phyloP scores from a whole-genome alignment of 2,797 vertebrate genomes.

The Ctenopoma kingsleyae region DNA sequence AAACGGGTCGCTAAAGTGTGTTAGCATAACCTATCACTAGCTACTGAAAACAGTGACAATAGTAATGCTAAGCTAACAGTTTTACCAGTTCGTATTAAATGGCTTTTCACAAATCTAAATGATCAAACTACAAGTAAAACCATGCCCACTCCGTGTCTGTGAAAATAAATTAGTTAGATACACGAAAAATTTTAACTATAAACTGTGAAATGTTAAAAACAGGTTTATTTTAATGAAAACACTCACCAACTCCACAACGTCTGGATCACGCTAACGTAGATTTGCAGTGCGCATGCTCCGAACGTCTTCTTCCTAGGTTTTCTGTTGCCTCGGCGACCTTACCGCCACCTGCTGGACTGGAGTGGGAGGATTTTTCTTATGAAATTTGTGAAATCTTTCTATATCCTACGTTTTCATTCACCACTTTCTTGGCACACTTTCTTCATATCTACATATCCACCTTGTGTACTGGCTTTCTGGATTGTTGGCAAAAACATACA shows the following conservation, averaged over 20 bases:
- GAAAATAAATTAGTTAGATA: fast-evolving
- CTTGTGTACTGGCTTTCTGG: no score
- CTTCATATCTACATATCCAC: no score
- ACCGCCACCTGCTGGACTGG: conserved; percentile 44
- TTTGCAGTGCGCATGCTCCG: conserved; percentile 56
- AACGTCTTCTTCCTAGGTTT: neutral
- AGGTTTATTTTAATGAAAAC: conserved; percentile 8
- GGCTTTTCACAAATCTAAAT: neutral
- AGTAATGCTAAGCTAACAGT: conserved; percentile 53
- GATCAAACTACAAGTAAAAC: neutral
- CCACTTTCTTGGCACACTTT: no score
- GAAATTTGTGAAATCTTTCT: neutral
- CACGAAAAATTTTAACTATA: fast-evolving
- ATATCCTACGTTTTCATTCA: no score
- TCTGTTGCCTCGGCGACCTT: neutral
- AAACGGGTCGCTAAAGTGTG: neutral
- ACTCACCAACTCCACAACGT: conserved; percentile 65
- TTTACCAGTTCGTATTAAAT: neutral
- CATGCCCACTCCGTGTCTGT: fast-evolving
- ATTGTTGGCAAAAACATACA: no score
- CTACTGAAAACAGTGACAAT: neutral
- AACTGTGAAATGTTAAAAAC: fast-evolving
- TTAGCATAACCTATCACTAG: conserved; percentile 4
- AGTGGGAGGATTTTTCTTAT: neutral
- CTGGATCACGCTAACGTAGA: conserved; percentile 36